Evolutionary conservation across 2,797 vertebrate genomes (phyloP).

Genomic region (Tokudaia muenninki): DNA sequence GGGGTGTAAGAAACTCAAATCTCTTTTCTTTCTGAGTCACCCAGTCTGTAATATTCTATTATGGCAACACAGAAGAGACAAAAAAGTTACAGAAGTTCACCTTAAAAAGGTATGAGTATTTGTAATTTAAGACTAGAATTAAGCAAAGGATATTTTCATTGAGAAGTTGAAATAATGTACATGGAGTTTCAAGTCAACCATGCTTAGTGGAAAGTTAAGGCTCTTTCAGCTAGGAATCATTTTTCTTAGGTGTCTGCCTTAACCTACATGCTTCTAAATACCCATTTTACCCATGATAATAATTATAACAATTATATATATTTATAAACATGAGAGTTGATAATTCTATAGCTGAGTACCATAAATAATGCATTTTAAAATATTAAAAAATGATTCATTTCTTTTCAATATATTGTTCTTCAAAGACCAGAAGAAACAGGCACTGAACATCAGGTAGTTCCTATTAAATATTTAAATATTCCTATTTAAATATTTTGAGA

Average conservation of each 20-base stretch:
- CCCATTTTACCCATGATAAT: neutral
- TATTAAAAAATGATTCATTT: conserved; percentile 8
- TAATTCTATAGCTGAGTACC: neutral
- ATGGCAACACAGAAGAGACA: neutral
- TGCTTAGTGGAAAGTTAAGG: neutral
- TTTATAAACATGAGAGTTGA: neutral
- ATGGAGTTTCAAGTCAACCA: neutral
- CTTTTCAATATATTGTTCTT: conserved; percentile 29
- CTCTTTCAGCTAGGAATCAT: neutral
- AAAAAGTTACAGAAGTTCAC: neutral
- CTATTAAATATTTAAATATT: too few species aligned
- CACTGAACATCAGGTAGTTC: neutral
- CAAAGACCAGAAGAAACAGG: neutral
- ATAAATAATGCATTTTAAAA: neutral
- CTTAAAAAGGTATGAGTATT: neutral
- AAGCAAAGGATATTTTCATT: neutral
- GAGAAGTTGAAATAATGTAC: neutral
- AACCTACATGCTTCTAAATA: conserved; percentile 21
- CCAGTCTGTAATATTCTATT: neutral
- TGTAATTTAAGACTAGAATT: conserved; percentile 1
- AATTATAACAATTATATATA: neutral
- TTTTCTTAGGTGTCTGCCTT: neutral
- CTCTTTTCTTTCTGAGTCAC: neutral
- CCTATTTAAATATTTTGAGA: conserved; percentile 49
- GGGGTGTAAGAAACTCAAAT: neutral